Conservation (phyloP, 2,888 invertebrate genomes). For the Macrophya annulata region DNA sequence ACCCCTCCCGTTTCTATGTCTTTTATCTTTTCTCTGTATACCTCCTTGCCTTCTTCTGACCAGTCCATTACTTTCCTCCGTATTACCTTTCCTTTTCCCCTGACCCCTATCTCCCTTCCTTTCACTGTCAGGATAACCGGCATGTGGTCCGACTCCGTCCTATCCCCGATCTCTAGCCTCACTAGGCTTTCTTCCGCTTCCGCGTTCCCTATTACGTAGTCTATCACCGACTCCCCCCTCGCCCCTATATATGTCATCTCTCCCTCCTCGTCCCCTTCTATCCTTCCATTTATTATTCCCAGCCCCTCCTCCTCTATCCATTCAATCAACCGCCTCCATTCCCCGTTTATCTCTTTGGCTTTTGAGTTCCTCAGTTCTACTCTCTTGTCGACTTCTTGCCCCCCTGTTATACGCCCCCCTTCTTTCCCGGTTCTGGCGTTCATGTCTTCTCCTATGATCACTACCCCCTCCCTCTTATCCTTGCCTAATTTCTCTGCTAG, state of each 20-base stretch:
- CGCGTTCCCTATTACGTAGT: too few relatives aligned
- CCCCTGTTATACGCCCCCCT: too few relatives aligned
- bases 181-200: neutral
- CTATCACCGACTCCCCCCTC: too few relatives aligned
- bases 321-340: slow-evolving; percentile 24
- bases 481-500: too few relatives aligned
- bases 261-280: slow-evolving; percentile 56
- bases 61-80: neutral
- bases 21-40: neutral
- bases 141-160: slow-evolving; percentile 50
- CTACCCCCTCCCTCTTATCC: too few relatives aligned
- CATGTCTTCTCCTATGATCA: too few relatives aligned
- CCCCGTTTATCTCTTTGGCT: slow-evolving; percentile 51
- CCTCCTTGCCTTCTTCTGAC: neutral
- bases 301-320: slow-evolving; percentile 45
- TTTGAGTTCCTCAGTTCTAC: slow-evolving; percentile 51
- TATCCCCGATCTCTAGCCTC: neutral
- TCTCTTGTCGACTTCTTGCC: neutral
- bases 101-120: too few relatives aligned
- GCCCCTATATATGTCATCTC: too few relatives aligned
- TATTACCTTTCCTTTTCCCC: neutral
- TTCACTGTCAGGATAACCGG: neutral
- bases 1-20: neutral
- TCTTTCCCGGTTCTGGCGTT: too few relatives aligned
- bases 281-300: slow-evolving; percentile 53